phyloP scores from a whole-genome alignment of 2,888 invertebrate genomes.

The Tetropium fuscum region DNA sequence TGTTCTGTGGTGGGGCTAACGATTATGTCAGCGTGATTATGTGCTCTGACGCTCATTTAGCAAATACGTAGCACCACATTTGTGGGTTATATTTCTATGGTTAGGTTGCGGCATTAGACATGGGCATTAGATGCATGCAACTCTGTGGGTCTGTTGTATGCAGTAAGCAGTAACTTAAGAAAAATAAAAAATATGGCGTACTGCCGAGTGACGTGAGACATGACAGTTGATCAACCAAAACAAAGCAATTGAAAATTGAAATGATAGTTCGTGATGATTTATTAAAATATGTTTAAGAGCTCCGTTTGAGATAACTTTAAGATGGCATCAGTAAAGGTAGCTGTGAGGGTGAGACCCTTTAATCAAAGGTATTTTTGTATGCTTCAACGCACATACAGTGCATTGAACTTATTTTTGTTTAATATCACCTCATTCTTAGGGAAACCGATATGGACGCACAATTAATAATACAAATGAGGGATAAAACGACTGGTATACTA shows the following conservation, averaged over 20 bases:
- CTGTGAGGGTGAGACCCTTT: constrained; percentile 90
- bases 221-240: constrained; percentile 24
- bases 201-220: neutral
- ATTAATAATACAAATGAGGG: constrained; percentile 87
- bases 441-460: constrained; percentile 87
- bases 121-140: too few species aligned
- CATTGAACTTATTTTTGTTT: constrained; percentile 51
- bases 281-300: constrained; percentile 13
- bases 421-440: constrained; percentile 70
- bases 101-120: too few species aligned
- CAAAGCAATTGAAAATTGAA: constrained; percentile 12
- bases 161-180: too few species aligned
- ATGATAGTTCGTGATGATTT: constrained; percentile 11
- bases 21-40: too few species aligned
- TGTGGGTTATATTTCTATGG: too few species aligned
- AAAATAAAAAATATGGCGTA: too few species aligned
- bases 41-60: too few species aligned
- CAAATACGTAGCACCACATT: too few species aligned
- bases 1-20: too few species aligned
- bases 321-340: constrained; percentile 94
- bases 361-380: constrained; percentile 78
- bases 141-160: too few species aligned
- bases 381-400: constrained; percentile 51
- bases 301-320: constrained; percentile 44
- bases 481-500: constrained; percentile 82